Evolutionary conservation across 1,140 invertebrate species (phyloP), one percentile per base, ranked within the genome.

Genomic region (Hyposmocoma kahamanoa): DNA sequence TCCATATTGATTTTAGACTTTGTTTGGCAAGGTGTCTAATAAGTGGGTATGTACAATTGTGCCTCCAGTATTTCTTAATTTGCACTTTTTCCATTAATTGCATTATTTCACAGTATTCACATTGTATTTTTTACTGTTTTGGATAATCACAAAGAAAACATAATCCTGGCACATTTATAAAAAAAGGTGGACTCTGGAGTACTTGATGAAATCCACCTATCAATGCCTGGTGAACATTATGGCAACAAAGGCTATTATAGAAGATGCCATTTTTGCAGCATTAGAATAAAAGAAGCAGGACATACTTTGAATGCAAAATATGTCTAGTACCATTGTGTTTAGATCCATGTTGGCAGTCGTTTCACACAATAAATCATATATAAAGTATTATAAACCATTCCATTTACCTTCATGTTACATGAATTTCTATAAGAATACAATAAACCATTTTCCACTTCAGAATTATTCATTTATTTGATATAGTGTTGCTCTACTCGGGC

Each of bases 181-280:
- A 52, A 60, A 60, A 43, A 60, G 53, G 56, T 52, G 51, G 30
- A 22, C 36, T 44, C 45, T 44, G 47, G 52, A 9, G 51, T 53
- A 15, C 39, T 51, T 17, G 44, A 51, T 24, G 56, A 58, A 36
- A 42, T 53, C 42, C 41, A 50, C 21, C 42, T 49, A 5, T 18
- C 26, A 19, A 19, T 11, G 6, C 5, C 20, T 18, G 26, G 26
- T 8, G 10, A 30, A 2, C 22, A 22, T 21, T 11, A 19, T 15
- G 9, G 13, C 18, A 8, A 10, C 9, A 18, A 6, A 45, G 4
- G 11, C 3, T 11, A 45, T 30, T 19, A 8, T 3, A 30, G 13
- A 3, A 30, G 43, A 11, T 46, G 43, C 19, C 9, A 28, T n/a
- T 46, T 46, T 13, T 46, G 43, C 28, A 46, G 43, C n/a, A 46